Evolutionary conservation across 2,797 vertebrate species (phyloP).

Genomic region (Zalophus californianus): DNA sequence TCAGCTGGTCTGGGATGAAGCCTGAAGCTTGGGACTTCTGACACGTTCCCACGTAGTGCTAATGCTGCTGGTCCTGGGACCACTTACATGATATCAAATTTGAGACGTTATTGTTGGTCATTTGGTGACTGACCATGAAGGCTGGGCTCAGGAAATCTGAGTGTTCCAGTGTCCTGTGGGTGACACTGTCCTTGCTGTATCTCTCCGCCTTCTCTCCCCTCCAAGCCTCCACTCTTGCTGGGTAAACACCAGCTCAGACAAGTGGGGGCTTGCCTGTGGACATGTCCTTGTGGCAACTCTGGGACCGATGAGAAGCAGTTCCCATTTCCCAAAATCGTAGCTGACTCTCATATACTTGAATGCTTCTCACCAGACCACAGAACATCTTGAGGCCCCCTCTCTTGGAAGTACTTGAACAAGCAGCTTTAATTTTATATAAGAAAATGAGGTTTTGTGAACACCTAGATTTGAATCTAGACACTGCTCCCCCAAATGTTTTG

Average conservation of each 20-base stretch:
- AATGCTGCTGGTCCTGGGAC: background rate
- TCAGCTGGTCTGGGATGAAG: background rate
- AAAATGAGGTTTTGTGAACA: slow-evolving; percentile 22
- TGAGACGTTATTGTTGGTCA: background rate
- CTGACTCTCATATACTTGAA: background rate
- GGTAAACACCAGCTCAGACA: background rate
- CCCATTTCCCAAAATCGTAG: background rate
- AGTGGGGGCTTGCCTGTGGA: background rate
- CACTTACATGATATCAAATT: background rate
- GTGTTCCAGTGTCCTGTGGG: background rate
- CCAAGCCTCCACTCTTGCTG: background rate
- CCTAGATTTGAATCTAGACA: background rate
- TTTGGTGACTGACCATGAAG: background rate
- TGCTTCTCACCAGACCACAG: background rate
- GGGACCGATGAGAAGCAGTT: background rate
- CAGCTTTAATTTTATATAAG: slow-evolving; percentile 34
- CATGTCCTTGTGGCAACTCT: background rate
- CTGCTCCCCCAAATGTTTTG: background rate
- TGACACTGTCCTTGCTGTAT: rapidly evolving
- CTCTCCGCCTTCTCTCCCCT: background rate
- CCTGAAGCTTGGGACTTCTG: background rate
- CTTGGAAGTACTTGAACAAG: slow-evolving; percentile 5
- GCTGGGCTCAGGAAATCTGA: background rate
- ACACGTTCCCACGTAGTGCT: background rate
- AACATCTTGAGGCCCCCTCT: background rate